Percentiles rank a stretch among this genome's conserved stretches.
These are phyloP conservation scores for Azemiops feae DNA, from an alignment of 2,113 vertebrate genomes.

Conservation along the genomic window DNA sequence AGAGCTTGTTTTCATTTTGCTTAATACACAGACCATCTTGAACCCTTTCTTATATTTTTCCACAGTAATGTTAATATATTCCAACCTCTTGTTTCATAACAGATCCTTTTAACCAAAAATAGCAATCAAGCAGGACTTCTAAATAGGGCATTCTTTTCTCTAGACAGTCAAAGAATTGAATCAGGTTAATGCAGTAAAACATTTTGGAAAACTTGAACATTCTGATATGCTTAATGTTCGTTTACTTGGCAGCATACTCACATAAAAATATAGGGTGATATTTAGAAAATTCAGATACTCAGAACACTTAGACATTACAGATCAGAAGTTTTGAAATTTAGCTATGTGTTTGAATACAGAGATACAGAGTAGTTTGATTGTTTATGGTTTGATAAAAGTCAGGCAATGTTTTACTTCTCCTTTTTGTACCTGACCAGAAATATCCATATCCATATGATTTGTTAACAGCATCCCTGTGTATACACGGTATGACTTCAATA, in stretches of 20 bases:
- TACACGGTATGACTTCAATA: neutral
- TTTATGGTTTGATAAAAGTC: neutral
- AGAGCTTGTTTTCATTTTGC: neutral
- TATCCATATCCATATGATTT: neutral
- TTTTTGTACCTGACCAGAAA: neutral
- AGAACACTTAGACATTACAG: neutral
- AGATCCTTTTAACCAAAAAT: neutral
- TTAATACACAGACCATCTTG: fast-evolving
- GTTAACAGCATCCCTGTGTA: neutral
- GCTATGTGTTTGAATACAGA: neutral
- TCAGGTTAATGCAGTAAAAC: neutral
- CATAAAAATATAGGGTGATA: neutral
- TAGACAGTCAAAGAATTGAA: slow-evolving; percentile 4
- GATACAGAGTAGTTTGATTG: neutral
- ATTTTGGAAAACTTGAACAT: neutral
- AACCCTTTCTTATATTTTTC: neutral
- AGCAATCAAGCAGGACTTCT: neutral
- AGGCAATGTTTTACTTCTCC: neutral
- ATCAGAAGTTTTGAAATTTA: neutral
- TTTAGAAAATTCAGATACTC: neutral
- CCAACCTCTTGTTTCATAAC: neutral
- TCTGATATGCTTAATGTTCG: neutral
- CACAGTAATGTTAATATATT: neutral
- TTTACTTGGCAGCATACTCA: neutral
- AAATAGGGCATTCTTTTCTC: neutral